Conservation (phyloP, 2,888 invertebrate genomes). For the Lasiommata megera region DNA sequence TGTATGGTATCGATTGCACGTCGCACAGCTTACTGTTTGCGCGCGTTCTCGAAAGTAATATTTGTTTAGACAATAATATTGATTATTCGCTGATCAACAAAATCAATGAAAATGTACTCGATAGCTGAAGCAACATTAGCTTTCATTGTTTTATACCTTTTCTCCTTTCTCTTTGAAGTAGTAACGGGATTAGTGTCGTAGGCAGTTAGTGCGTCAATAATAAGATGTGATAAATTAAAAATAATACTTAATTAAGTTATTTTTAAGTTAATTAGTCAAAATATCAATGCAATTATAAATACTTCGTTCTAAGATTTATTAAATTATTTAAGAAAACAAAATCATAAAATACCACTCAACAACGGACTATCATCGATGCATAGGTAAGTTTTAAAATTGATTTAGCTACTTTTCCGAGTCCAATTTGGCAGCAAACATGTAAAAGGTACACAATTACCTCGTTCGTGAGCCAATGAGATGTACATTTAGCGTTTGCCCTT, state of each 20-base stretch:
- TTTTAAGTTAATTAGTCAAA: slow-evolving; percentile 54
- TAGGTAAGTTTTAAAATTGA: slow-evolving; percentile 16
- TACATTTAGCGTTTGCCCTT: too few species aligned
- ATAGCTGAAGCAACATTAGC: slow-evolving; percentile 74
- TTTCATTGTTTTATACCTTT: slow-evolving; percentile 69
- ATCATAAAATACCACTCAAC: slow-evolving; percentile 15
- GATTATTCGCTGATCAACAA: slow-evolving; percentile 24
- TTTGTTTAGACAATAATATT: slow-evolving; percentile 12
- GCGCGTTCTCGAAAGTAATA: slow-evolving; percentile 28
- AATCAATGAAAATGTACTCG: slow-evolving; percentile 65
- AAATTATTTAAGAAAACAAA: slow-evolving; percentile 17
- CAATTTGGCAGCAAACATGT: too few species aligned
- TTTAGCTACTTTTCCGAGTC: not conserved
- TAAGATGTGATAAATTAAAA: slow-evolving; percentile 65
- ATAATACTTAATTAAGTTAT: slow-evolving; percentile 47
- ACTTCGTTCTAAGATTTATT: slow-evolving; percentile 16
- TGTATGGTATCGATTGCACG: slow-evolving; percentile 58
- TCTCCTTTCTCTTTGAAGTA: slow-evolving; percentile 73
- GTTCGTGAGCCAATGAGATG: too few species aligned
- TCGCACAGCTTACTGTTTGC: slow-evolving; percentile 37
- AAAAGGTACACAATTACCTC: too few species aligned
- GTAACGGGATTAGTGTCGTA: slow-evolving; percentile 71
- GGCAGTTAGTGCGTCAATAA: slow-evolving; percentile 40
- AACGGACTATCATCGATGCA: slow-evolving; percentile 8
- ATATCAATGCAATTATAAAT: slow-evolving; percentile 63